phyloP scores from a whole-genome alignment of 1,140 invertebrate genomes.

The Lasioglossum baleicum region DNA sequence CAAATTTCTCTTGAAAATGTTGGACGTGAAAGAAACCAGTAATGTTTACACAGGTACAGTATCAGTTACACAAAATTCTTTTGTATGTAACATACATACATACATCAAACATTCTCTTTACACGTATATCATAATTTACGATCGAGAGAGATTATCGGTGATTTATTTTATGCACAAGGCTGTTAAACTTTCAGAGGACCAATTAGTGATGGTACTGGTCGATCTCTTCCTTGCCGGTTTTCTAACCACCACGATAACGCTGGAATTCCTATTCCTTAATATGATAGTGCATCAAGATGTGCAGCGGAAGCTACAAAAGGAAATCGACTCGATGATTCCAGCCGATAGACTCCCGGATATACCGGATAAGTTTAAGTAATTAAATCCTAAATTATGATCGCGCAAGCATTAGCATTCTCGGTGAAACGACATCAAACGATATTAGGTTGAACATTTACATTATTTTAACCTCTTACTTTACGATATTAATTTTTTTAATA shows the following conservation, averaged over 20 bases:
- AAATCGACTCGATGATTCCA: slow-evolving; percentile 82
- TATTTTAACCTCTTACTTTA: too few relatives aligned
- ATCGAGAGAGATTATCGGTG: slow-evolving; percentile 18
- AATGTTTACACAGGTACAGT: slow-evolving; percentile 82
- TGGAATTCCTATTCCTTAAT: slow-evolving; percentile 87
- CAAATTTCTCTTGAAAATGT: slow-evolving; percentile 87
- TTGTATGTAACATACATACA: neutral
- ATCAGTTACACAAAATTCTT: too few relatives aligned
- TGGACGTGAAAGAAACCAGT: slow-evolving; percentile 73
- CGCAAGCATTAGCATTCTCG: too few relatives aligned
- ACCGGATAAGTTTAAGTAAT: slow-evolving; percentile 76
- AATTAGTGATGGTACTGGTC: slow-evolving; percentile 85
- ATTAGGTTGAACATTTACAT: too few relatives aligned
- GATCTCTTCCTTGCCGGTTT: slow-evolving; percentile 87
- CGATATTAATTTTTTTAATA: too few relatives aligned
- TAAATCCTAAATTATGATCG: neutral
- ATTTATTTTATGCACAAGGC: neutral
- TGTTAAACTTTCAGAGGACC: slow-evolving; percentile 80
- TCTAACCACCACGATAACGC: slow-evolving; percentile 86
- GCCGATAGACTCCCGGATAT: slow-evolving; percentile 70
- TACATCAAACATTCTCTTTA: neutral
- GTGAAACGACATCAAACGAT: too few relatives aligned
- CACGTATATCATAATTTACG: neutral
- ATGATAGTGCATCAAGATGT: slow-evolving; percentile 84
- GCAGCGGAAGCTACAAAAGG: slow-evolving; percentile 84